These are phyloP conservation scores for Erannis defoliaria DNA, from an alignment of 2,888 invertebrate species.

Conservation along the genomic window DNA sequence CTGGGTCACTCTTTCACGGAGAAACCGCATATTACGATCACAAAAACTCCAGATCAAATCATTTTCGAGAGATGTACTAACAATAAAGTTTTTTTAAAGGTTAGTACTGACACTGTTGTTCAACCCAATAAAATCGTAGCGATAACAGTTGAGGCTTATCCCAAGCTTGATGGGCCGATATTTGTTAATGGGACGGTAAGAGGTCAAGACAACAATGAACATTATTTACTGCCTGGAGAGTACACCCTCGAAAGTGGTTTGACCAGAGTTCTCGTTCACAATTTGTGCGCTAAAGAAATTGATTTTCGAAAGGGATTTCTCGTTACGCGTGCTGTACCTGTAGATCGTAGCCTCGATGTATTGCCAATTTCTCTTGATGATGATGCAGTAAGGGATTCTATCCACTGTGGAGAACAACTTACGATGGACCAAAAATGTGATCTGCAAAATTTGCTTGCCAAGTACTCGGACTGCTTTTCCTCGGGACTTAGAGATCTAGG, in stretches of 20 bases:
- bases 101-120: background rate
- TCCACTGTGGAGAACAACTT: too few species aligned
- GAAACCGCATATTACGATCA: background rate
- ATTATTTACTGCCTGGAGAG: background rate
- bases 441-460: too few species aligned
- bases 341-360: too few species aligned
- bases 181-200: background rate
- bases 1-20: background rate
- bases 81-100: too few species aligned
- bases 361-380: too few species aligned
- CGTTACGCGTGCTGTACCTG: too few species aligned
- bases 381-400: too few species aligned
- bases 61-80: background rate
- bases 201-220: background rate
- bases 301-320: too few species aligned
- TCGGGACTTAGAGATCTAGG: too few species aligned
- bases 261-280: background rate
- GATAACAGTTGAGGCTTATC: background rate
- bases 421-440: too few species aligned
- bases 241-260: background rate
- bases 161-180: background rate
- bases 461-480: too few species aligned
- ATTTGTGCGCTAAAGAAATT: too few species aligned
- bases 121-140: background rate
- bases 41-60: background rate